Base-by-base conservation (phyloP, 2,113 vertebrate species). In the Hippopotamus amphibius region DNA sequence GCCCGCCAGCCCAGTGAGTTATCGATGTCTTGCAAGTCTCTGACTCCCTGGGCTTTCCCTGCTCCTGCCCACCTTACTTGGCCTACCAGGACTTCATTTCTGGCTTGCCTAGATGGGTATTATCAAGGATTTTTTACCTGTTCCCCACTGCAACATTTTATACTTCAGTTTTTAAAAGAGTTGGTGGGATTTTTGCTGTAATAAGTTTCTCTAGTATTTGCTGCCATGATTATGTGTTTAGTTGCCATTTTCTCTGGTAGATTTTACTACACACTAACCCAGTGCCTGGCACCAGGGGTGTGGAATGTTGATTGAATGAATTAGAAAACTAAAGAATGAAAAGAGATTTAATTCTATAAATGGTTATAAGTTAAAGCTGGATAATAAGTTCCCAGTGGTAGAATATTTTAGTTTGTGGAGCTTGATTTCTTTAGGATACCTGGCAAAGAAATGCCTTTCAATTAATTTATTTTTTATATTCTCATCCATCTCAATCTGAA, bases 281-380 rank as follows among this genome's bases (percentile, higher is more conserved):
- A 7, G 46, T 19, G n/a, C 12, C 22, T 89, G 33, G 28, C 22
- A 69, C 61, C 9, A 48, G 16, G 37, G 12, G 3, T 33, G 30
- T 66, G 43, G 55, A 89, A 71, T 82, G 41, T 43, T 57, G 88
- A 33, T 41, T 90, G 48, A 79, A 46, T 66, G n/a, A 86, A 59
- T 79, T 59, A 24, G 63, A 80, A 7, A 79, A 7, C 72, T 19
- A 68, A 33, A 83, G 63, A 43, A n/a, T 19, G 21, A 66, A 92
- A 90, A 43, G 17, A 5, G 7, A 57, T 77, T 79, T 17, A 55
- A 92, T 79, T 66, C 7, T 72, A 19, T 53, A 30, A 57, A 57
- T 71, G 43, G 7, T 37, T 59, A 41, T n/a, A 82, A 57, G 22
- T 93, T 85, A 46, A 65, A 89, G 4, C 22, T 89, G 93, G 59